Evolutionary conservation across 2,113 vertebrate genomes (phyloP).

Genomic region (Elaphurus davidianus): DNA sequence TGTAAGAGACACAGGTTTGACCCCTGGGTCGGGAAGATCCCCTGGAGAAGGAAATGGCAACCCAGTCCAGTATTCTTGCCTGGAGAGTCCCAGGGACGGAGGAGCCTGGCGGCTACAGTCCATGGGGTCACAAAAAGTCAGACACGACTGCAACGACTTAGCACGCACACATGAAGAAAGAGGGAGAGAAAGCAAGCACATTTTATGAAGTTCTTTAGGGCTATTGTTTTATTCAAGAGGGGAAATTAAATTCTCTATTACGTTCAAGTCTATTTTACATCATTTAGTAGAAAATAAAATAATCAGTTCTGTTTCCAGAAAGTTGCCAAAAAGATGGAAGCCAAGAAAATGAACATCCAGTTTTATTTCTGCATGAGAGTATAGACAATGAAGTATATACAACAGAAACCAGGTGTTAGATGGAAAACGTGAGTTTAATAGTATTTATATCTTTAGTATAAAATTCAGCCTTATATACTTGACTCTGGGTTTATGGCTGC

Average conservation of each 20-base stretch:
- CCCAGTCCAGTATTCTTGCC: neutral
- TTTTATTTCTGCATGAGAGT: neutral
- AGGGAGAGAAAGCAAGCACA: neutral
- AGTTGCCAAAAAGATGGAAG: neutral
- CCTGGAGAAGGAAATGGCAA: neutral
- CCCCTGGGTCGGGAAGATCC: neutral
- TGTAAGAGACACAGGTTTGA: neutral
- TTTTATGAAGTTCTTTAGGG: neutral
- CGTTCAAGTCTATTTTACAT: neutral
- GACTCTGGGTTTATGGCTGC: conserved; percentile 28
- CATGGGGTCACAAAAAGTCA: neutral
- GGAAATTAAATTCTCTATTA: neutral
- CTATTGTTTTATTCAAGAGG: neutral
- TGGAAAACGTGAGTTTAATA: no score
- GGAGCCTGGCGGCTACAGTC: neutral
- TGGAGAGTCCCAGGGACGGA: neutral
- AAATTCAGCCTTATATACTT: neutral
- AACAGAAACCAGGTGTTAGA: neutral
- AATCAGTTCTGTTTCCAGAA: neutral
- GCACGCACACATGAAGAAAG: neutral
- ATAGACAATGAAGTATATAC: neutral
- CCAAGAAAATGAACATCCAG: conserved; percentile 1
- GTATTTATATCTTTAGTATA: neutral
- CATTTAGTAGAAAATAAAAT: neutral
- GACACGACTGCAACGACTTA: neutral